phyloP scores from a whole-genome alignment of 1,140 invertebrate species.

The fruit fly (Drosophila melanogaster) region Release_6_plus_ISO1_MT NC_004354.4:804501-805000 shows the following conservation, averaged over 20 bases:
- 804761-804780: neutral
- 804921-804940: conserved; percentile 18
- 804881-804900: conserved; percentile 35
- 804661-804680: conserved; percentile 76
- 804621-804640: conserved; percentile 74
- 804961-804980: conserved; percentile 33
- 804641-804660: conserved; percentile 74
- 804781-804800: conserved; percentile 44
- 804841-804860: conserved; percentile 21
- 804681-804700: conserved; percentile 53
- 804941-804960: conserved; percentile 2
- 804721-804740: conserved; percentile 46
- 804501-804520: conserved; percentile 11
- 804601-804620: conserved; percentile 41
- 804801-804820: conserved; percentile 41
- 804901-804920: conserved; percentile 16
- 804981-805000: conserved; percentile 29
- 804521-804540: conserved; percentile 26
- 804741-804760: conserved; percentile 3
- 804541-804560: conserved; percentile 10
- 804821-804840: conserved; percentile 34
- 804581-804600: conserved; percentile 56
- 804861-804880: conserved; percentile 25
- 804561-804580: conserved; percentile 4
- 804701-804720: conserved; percentile 11